Evolutionary conservation across 2,888 invertebrate genomes (phyloP), one percentile per base, ranked within the genome.

Genomic region (Ornithoptera priamus): DNA sequence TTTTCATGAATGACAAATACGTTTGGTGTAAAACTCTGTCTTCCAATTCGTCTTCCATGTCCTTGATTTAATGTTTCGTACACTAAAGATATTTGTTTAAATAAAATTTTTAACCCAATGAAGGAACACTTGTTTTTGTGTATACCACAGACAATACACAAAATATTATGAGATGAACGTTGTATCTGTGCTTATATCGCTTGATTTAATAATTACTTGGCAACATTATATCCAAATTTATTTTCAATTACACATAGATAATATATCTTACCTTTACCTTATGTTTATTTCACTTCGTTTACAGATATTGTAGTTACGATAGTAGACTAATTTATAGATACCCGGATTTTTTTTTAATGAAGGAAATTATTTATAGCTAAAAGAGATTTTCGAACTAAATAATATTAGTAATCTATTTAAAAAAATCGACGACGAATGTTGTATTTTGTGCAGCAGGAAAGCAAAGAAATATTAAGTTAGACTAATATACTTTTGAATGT

Each of bases 21-120:
- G 97, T 96, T 94, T 97, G 97, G 89, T 97, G 96, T 81, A 97
- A 93, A 81, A 97, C 95, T 94, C 95, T 95, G 82, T 97, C 97
- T 92, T 97, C 97, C 82, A 97, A 93, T 93, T 97, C 97, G 95
- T 97, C 97, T 94, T 97, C 97, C 97, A 97, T 97, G 82, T 89
- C 91, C 87, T 81, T 80, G 71, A 67, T 53, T 68, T 64, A 71
- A 68, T 62, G 24, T 46, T 62, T 42, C 63, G 63, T 18, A 24
- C 56, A 70, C 60, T 56, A n/a, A 63, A 67, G 63, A 63, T 70
- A 56, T 67, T 66, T 58, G 24, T 69, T 58, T 65, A 65, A 73
- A 70, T 67, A 69, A 74, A 70, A 66, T 22, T 70, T 53, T 62
- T 53, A 62, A 42, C 58, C 58, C 57, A 63, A 58, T 63, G 46